Conservation (phyloP, 2,888 invertebrate genomes). For the Gymnosoma rotundatum region DNA sequence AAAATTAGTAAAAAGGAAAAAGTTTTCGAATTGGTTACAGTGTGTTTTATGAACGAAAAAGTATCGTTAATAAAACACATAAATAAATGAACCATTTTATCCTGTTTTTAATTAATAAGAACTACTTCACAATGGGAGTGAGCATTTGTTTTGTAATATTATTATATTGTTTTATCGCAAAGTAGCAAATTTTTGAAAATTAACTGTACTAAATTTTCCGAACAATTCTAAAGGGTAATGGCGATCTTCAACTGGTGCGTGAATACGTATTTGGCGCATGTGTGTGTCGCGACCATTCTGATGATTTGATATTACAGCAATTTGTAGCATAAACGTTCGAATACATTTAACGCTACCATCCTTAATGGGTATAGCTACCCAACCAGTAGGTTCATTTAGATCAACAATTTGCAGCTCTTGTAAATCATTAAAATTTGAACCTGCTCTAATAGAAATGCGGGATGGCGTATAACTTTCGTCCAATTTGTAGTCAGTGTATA, state of each 20-base stretch:
- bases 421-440: conserved; percentile 97
- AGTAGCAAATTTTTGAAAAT: conserved; percentile 91
- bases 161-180: conserved; percentile 85
- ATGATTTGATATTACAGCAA: conserved; percentile 98
- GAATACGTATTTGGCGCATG: conserved; percentile 97
- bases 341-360: conserved; percentile 94
- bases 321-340: conserved; percentile 97
- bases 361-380: conserved; percentile 96
- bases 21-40: no score
- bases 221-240: conserved; percentile 86
- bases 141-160: background rate
- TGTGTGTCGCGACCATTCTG: conserved; percentile 99
- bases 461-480: conserved; percentile 99
- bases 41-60: no score
- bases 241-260: conserved; percentile 89
- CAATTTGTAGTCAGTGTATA: conserved; percentile 98
- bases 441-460: conserved; percentile 94
- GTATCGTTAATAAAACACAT: no score
- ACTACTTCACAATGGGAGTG: no score
- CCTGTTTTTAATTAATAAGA: no score
- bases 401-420: conserved; percentile 97
- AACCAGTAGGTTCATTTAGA: conserved; percentile 95
- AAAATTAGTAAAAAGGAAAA: no score
- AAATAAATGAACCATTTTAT: no score
- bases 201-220: conserved; percentile 90